Percentiles rank a stretch among this genome's conserved stretches.
Evolutionary conservation across 1,140 invertebrate species (phyloP).

Genomic region (Bombus waltoni): DNA sequence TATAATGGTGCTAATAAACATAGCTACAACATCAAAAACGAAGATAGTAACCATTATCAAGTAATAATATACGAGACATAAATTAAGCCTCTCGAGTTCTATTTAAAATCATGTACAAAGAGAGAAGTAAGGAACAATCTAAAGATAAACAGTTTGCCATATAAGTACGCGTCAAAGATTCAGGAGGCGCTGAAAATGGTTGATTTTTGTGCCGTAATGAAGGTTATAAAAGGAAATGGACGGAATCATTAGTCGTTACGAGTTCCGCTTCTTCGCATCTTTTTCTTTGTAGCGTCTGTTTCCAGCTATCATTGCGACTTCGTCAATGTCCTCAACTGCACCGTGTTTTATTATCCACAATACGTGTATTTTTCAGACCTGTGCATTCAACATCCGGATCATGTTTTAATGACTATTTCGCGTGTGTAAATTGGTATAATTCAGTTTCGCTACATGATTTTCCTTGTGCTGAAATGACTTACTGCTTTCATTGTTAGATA

Average conservation of each 20-base stretch:
- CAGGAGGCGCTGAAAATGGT: no score
- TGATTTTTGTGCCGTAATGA: no score
- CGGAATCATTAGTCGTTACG: constrained; percentile 62
- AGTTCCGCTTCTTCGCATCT: constrained; percentile 46
- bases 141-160: no score
- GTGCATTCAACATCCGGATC: constrained; percentile 24
- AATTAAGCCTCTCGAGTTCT: no score
- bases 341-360: constrained; percentile 41
- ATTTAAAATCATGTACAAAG: no score
- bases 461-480: constrained; percentile 28
- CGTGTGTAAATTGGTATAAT: constrained; percentile 43
- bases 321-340: constrained; percentile 53
- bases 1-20: no score
- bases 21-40: no score
- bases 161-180: no score
- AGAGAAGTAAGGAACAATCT: no score
- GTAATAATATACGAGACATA: no score
- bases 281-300: constrained; percentile 63
- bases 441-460: constrained; percentile 34
- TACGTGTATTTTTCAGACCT: neutral
- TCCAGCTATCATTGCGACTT: constrained; percentile 51
- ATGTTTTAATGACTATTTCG: constrained; percentile 44
- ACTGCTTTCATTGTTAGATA: constrained; percentile 35
- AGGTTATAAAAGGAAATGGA: constrained; percentile 58
- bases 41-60: no score